These are phyloP conservation scores for Poeciliopsis prolifica DNA, from an alignment of 2,113 vertebrate species.

Conservation along the genomic window DNA sequence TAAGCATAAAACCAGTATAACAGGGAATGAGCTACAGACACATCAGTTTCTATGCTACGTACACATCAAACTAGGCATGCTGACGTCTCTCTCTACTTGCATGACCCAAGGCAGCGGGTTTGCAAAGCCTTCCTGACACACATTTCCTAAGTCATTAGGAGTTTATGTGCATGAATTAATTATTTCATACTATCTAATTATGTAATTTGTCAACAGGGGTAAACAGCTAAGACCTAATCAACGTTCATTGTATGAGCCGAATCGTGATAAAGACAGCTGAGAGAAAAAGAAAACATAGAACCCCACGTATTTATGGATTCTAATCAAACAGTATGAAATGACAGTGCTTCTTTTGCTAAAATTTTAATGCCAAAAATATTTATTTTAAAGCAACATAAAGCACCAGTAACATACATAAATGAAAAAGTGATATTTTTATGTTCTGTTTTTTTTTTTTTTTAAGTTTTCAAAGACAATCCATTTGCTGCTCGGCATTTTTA, in stretches of 20 bases:
- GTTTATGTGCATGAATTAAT: slow-evolving; percentile 19
- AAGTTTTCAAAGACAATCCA: slow-evolving; percentile 35
- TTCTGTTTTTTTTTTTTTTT: background rate
- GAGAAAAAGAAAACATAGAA: slow-evolving; percentile 22
- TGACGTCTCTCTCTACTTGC: background rate
- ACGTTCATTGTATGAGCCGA: background rate
- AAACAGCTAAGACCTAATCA: slow-evolving; percentile 9
- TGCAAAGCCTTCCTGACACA: slow-evolving; percentile 7
- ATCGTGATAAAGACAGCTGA: slow-evolving; percentile 5
- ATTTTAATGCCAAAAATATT: slow-evolving; percentile 19
- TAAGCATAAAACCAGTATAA: background rate
- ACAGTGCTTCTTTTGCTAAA: slow-evolving; percentile 14
- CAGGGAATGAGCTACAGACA: background rate
- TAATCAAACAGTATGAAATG: background rate
- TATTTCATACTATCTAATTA: slow-evolving; percentile 11
- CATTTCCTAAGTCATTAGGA: slow-evolving; percentile 3
- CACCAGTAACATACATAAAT: background rate
- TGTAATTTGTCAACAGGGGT: slow-evolving; percentile 11
- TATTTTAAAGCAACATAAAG: too few relatives aligned
- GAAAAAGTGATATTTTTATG: slow-evolving; percentile 35
- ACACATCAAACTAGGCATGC: background rate
- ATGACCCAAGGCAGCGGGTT: background rate
- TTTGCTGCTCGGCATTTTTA: slow-evolving; percentile 31
- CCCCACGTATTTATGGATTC: slow-evolving; percentile 18
- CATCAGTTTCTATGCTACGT: background rate